Evolutionary conservation across 2,113 vertebrate genomes (phyloP), one percentile per base, ranked within the genome.

Genomic region (Aphyosemion australe): DNA sequence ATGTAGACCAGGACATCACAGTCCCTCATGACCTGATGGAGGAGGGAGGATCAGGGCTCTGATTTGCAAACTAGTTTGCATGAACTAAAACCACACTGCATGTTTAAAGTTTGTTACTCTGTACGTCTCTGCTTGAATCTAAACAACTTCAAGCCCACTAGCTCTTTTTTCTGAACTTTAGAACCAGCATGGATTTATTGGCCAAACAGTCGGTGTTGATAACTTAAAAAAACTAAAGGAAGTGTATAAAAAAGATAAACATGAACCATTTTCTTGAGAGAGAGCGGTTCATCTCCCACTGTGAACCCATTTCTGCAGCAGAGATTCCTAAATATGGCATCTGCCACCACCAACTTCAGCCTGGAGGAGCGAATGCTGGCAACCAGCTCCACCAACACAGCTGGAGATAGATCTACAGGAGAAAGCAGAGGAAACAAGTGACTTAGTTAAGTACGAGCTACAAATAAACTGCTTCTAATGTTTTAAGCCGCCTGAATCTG

Each of bases 331-430:
- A 95, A 98, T 62, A 96, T 61, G 68, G 94, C 94, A 78, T 98
- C 95, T 48, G 94, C 92, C 37, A 94, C 85, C 77, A 93, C 93
- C 93, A 98, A 86, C 70, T 94, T 95, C 61, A 99, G 93, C 88
- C 94, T 95, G 65, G 78, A 80, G 1, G 94, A 96, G 16, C 82
- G 82, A 67, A 96, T 91, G 26, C 92, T 93, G 85, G 82, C 90
- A 86, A 96, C 72, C 55, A 99, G 92, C 43, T 67, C 82, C 51
- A 92, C 88, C 83, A 96, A 80, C 69, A 93, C 85, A 14, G 65
- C 52, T 18, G 84, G 43, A 48, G 92, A 90, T 71, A 94, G 89
- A 80, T 94, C 97, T 99, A 66, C 21, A 80, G 57, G 63, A 80
- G 0, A 74, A 26, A 37, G 26, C 3, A 57, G 16, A 21, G 12